Evolutionary conservation across 2,888 invertebrate genomes (phyloP), one percentile per base, ranked within the genome.

Genomic region (Parasteatoda lunata): DNA sequence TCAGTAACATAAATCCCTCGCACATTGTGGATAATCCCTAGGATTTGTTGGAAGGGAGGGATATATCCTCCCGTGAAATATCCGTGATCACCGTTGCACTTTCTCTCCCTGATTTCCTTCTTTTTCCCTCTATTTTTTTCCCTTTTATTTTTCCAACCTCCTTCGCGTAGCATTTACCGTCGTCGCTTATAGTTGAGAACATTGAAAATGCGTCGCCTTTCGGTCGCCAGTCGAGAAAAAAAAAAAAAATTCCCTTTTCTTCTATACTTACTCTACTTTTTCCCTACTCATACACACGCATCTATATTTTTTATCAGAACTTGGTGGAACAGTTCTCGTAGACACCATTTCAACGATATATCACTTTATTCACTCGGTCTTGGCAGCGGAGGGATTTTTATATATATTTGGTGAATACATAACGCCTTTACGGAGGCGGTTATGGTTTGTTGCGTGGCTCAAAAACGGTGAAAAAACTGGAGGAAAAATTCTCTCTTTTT

Each of bases 311-410:
- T 84, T 84, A 84, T 84, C 84, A 71, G 65, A 30, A 80, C 77
- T 77, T 68, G 68, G 49, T 45, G 59, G 83, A 83, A 83, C 83
- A 77, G 77, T 83, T 83, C 83, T 83, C 83, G 30, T 30, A 77
- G 77, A 77, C 84, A 84, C 84, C 77, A 77, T 71, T 30, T 65
- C 54, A 68, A 66, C 81, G 75, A 81, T 84, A 84, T 84, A 84
- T 84, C 84, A 84, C 84, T 84, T 84, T 84, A 84, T 84, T 78
- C 84, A 73, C 78, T 84, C 84, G 84, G 84, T 78, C 84, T 84
- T 84, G 84, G 84, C 84, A 84, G 81, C 79, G 48, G 30, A 66
- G 54, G 68, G 76, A 78, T 84, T 84, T 84, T 84, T 84, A 84
- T 84, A 59, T 59, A 59, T 59, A 84, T 79, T 84, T 84, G 49